Percentiles rank a stretch among this genome's conserved stretches.
phyloP scores from a whole-genome alignment of 2,113 vertebrate genomes.

The Rhineura floridana region DNA sequence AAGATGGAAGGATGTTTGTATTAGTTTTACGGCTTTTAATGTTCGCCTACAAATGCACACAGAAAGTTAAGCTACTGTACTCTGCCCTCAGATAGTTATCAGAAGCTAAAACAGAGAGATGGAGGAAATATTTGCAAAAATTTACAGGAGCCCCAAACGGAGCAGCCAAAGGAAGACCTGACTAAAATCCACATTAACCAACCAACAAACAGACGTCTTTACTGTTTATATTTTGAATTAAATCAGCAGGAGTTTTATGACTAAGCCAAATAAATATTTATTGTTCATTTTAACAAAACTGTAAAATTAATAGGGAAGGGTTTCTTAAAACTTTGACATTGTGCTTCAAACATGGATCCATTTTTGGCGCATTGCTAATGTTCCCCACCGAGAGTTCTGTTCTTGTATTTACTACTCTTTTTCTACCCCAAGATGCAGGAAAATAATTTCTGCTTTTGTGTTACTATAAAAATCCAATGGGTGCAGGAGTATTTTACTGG shows the following conservation, averaged over 20 bases:
- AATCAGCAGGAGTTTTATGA: not conserved
- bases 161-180: slow-evolving; percentile 13
- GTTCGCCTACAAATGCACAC: slow-evolving; percentile 27
- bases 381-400: not conserved
- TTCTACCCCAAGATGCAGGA: not conserved
- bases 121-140: not conserved
- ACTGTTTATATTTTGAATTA: not conserved
- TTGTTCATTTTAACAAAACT: not conserved
- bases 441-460: slow-evolving; percentile 40
- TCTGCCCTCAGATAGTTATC: not conserved
- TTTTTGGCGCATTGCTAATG: slow-evolving; percentile 35
- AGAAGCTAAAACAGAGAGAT: slow-evolving; percentile 21
- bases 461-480: slow-evolving; percentile 20
- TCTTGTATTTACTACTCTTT: slow-evolving; percentile 10
- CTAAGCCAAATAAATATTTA: not conserved
- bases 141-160: not conserved
- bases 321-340: not conserved
- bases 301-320: not conserved
- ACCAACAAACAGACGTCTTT: not conserved
- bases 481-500: slow-evolving; percentile 17
- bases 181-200: not conserved
- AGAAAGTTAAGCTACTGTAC: slow-evolving; percentile 25
- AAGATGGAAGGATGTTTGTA: not conserved
- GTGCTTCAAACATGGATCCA: not conserved
- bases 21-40: slow-evolving; percentile 21